Percentiles rank a stretch among this genome's conserved stretches.
Conservation (phyloP, 2,113 vertebrate species). For the Polypterus bichir region DNA sequence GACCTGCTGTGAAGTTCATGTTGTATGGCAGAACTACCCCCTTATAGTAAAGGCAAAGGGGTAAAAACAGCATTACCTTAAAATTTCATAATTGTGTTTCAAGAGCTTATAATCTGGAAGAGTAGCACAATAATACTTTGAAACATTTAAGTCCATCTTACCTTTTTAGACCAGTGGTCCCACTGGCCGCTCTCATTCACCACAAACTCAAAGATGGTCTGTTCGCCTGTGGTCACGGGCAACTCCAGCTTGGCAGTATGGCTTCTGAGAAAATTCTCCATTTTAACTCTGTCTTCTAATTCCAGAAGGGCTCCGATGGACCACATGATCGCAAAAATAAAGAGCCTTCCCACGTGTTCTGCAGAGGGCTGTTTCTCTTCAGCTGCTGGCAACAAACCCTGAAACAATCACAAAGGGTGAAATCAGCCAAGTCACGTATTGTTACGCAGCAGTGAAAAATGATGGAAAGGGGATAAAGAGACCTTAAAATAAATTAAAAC, state of each 20-base stretch:
- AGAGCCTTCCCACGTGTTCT: slow-evolving; percentile 45
- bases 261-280: slow-evolving; percentile 54
- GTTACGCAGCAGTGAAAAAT: no score
- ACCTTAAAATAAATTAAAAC: no score
- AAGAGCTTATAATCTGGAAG: no score
- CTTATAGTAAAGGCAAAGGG: no score
- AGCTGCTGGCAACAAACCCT: slow-evolving; percentile 51
- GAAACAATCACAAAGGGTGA: slow-evolving; percentile 12
- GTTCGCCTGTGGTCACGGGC: slow-evolving; percentile 45
- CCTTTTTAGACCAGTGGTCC: slow-evolving; percentile 67
- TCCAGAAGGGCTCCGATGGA: slow-evolving; percentile 63
- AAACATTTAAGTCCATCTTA: slow-evolving; percentile 16
- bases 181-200: slow-evolving; percentile 52
- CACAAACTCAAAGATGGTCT: slow-evolving; percentile 66
- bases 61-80: no score
- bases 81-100: background rate
- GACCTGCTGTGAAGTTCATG: no score
- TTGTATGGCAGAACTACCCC: no score
- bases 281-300: slow-evolving; percentile 55
- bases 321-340: slow-evolving; percentile 69
- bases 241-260: slow-evolving; percentile 47
- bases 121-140: background rate
- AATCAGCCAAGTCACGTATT: no score
- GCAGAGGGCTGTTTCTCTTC: slow-evolving; percentile 44
- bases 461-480: no score